A percentile compares a stretch with the other conserved stretches of the same genome.
phyloP scores from a whole-genome alignment of 2,888 invertebrate genomes.

The Pollenia amentaria region DNA sequence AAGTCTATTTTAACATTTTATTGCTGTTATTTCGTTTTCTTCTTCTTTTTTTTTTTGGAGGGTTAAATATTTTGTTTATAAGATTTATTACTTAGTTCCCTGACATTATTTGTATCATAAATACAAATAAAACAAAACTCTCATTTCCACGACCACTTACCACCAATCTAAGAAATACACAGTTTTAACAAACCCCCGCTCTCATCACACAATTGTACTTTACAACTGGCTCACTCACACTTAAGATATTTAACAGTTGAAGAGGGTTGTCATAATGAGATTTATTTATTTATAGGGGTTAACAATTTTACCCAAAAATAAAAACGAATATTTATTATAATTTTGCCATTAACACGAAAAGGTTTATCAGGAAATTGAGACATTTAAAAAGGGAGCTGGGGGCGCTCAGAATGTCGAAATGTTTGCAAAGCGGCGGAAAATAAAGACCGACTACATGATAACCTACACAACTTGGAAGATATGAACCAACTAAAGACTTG shows the following conservation, averaged over 20 bases:
- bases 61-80: conserved; percentile 49
- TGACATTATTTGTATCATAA: conserved; percentile 58
- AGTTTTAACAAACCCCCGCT: background rate
- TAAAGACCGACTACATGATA: no score
- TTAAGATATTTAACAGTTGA: conserved; percentile 3
- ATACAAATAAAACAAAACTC: conserved; percentile 49
- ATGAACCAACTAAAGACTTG: no score
- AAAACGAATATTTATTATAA: background rate
- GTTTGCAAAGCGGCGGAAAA: no score
- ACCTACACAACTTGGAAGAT: no score
- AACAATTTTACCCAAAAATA: conserved; percentile 43
- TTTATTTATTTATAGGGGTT: conserved; percentile 68
- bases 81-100: conserved; percentile 60
- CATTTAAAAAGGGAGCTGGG: no score
- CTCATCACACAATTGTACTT: no score
- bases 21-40: background rate
- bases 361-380: no score
- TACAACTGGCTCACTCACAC: no score
- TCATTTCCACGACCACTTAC: conserved; percentile 46
- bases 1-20: background rate
- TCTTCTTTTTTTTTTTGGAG: conserved; percentile 15
- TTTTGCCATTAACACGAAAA: no score
- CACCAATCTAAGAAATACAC: background rate
- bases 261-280: conserved; percentile 66
- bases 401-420: no score